A percentile compares a stretch with the other conserved stretches of the same genome.
Conservation (phyloP, 2,797 vertebrate genomes). For the Agapornis canus region DNA sequence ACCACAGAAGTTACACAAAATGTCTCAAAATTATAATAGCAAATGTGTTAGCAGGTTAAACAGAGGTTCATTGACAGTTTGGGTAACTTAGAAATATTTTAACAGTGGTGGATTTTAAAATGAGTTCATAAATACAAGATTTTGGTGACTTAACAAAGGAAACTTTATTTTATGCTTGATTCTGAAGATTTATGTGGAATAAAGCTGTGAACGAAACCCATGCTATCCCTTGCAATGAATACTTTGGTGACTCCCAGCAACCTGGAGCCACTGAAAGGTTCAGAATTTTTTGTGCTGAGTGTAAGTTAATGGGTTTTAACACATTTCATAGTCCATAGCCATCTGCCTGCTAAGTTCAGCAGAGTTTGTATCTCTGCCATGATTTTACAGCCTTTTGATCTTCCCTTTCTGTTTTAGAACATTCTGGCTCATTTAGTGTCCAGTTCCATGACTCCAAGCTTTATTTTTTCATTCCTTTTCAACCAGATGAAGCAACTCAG, state of each 20-base stretch:
- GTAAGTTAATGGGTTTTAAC: background rate
- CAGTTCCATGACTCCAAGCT: background rate
- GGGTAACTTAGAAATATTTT: background rate
- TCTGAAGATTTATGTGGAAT: background rate
- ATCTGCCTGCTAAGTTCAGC: rapidly evolving
- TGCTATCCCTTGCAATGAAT: background rate
- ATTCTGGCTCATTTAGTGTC: background rate
- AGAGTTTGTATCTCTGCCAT: background rate
- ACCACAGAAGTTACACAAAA: background rate
- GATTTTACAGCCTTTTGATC: background rate
- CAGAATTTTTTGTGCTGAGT: background rate
- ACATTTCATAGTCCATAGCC: background rate
- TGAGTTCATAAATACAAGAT: background rate
- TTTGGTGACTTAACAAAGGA: background rate
- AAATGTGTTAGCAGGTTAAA: background rate
- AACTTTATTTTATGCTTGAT: background rate
- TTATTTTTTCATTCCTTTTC: background rate
- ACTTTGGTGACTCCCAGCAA: background rate
- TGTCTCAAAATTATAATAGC: background rate
- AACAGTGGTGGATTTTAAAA: background rate
- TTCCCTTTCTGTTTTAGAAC: background rate
- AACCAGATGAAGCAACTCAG: background rate
- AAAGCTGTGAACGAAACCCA: background rate
- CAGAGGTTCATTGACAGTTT: background rate
- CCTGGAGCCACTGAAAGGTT: background rate